phyloP scores from a whole-genome alignment of 2,797 vertebrate genomes.

The Podargus strigoides region DNA sequence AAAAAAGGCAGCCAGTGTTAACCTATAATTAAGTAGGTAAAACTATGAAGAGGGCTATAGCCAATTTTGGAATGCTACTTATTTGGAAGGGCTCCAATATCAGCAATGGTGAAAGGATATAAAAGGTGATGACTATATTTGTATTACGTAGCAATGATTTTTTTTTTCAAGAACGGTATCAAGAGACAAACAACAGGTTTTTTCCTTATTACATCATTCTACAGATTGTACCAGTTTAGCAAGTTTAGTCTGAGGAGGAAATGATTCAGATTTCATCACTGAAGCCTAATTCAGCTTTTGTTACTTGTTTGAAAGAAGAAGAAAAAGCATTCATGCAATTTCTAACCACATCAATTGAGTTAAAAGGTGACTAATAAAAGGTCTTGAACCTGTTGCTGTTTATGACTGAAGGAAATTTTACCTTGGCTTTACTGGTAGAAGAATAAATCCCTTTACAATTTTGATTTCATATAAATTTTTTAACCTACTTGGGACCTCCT shows the following conservation, averaged over 20 bases:
- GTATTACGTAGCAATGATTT: conserved; percentile 29
- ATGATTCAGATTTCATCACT: conserved; percentile 64
- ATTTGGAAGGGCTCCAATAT: conserved; percentile 44
- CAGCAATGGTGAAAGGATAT: conserved; percentile 45
- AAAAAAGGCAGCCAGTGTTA: conserved; percentile 12
- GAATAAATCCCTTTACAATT: neutral
- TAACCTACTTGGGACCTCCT: neutral
- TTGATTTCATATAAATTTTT: neutral
- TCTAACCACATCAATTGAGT: conserved; percentile 61
- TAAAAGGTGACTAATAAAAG: conserved; percentile 60
- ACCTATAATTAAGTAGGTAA: conserved; percentile 33
- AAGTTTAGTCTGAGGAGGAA: conserved; percentile 58
- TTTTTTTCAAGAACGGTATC: conserved; percentile 39
- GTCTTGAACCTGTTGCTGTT: conserved; percentile 35
- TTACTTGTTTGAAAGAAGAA: conserved; percentile 54
- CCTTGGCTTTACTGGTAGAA: neutral
- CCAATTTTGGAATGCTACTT: conserved; percentile 37
- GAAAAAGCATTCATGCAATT: conserved; percentile 40
- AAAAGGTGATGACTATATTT: conserved; percentile 49
- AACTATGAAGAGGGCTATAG: neutral
- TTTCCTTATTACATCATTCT: conserved; percentile 61
- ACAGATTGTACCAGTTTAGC: conserved; percentile 53
- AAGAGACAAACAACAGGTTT: conserved; percentile 56
- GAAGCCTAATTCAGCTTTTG: conserved; percentile 58
- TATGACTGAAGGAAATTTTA: conserved; percentile 34